These are phyloP conservation scores for Dasysyrphus tricinctus DNA, from an alignment of 2,888 invertebrate species.

Conservation along the genomic window DNA sequence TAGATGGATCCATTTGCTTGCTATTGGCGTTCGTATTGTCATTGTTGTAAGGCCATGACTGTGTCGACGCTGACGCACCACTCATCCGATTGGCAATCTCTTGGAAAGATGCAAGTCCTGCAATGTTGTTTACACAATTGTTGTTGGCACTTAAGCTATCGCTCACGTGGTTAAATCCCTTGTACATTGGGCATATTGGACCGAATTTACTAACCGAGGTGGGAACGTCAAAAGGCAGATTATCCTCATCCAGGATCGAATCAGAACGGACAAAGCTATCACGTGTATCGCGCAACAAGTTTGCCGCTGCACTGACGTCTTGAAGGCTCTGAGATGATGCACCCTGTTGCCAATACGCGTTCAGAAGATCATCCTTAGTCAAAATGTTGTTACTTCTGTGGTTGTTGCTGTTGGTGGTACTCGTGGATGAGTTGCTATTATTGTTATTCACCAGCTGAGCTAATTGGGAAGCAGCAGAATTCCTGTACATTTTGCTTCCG, in stretches of 20 bases:
- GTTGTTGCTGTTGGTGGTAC: constrained; percentile 40
- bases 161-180: constrained; percentile 70
- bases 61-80: constrained; percentile 33
- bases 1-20: constrained; percentile 60
- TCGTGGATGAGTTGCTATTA: constrained; percentile 48
- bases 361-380: constrained; percentile 53
- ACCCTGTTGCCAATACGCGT: constrained; percentile 59
- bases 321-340: constrained; percentile 65
- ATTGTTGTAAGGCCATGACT: constrained; percentile 72
- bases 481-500: constrained; percentile 59
- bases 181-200: constrained; percentile 86
- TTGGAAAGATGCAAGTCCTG: constrained; percentile 44
- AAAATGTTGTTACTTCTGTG: constrained; percentile 52
- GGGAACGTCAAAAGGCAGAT: constrained; percentile 86
- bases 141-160: constrained; percentile 40
- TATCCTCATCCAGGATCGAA: constrained; percentile 86
- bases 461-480: constrained; percentile 43
- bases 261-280: constrained; percentile 84
- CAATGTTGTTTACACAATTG: constrained; percentile 33
- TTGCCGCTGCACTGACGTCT: constrained; percentile 58
- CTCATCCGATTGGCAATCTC: constrained; percentile 43
- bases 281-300: constrained; percentile 62
- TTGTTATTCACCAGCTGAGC: constrained; percentile 60
- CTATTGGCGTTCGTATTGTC: constrained; percentile 68
- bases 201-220: constrained; percentile 87